Percentiles rank a stretch among this genome's conserved stretches.
Evolutionary conservation across 2,113 vertebrate species (phyloP).

Genomic region (Ameiurus melas): DNA sequence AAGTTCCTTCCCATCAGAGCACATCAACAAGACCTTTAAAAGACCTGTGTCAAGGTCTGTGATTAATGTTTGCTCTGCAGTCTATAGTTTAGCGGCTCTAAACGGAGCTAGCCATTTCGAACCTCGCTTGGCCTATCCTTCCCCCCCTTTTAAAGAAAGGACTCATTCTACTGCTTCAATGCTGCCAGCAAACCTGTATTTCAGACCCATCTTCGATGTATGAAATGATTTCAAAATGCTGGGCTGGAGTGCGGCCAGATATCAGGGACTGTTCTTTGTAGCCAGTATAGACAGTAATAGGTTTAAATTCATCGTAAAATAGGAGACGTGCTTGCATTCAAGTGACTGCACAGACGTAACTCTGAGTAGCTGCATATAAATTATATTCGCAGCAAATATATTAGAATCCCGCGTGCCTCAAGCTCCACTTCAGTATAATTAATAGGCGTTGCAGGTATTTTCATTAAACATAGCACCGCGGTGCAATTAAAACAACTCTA

Average conservation of each 20-base stretch:
- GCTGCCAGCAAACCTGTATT: conserved; percentile 62
- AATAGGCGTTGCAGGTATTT: neutral
- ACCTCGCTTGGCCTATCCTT: conserved; percentile 53
- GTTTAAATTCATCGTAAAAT: neutral
- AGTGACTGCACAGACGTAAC: neutral
- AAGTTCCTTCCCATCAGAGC: conserved; percentile 61
- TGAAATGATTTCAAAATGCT: neutral
- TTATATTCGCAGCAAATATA: neutral
- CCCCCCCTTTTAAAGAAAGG: conserved; percentile 58
- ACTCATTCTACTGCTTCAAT: conserved; percentile 64
- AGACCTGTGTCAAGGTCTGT: conserved; percentile 61
- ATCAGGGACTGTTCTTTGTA: conserved; percentile 5
- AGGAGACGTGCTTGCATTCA: neutral
- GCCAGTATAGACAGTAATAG: neutral
- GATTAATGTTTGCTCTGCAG: conserved; percentile 63
- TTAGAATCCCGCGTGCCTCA: neutral
- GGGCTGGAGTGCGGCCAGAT: neutral
- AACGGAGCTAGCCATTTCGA: conserved; percentile 65
- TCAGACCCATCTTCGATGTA: conserved; percentile 43
- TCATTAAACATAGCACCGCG: too few species aligned
- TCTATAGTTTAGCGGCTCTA: conserved; percentile 57
- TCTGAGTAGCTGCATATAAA: too few species aligned
- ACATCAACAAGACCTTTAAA: conserved; percentile 68
- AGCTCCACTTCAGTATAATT: neutral
- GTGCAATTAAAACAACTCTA: neutral